Evolutionary conservation across 2,888 invertebrate genomes (phyloP), one percentile per base, ranked within the genome.

Genomic region (Acleris cristana): DNA sequence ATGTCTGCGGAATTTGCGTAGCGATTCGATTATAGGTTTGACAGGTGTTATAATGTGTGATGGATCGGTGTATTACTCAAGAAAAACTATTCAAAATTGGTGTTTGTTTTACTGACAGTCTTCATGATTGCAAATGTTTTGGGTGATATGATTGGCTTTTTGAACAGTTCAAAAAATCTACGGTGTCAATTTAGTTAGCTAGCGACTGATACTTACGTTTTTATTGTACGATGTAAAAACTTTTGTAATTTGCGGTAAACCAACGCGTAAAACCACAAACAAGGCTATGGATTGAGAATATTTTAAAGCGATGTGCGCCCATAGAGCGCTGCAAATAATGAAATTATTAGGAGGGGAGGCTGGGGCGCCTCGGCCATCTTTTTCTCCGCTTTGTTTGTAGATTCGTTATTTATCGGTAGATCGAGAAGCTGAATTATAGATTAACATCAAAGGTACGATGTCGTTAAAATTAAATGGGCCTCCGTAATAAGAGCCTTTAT

Each of bases 381-480:
- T 63, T 67, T 49, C 54, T 58, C 49, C 53, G 18, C 58, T 67
- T 58, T 67, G 67, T 67, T 63, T 58, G 62, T 48, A 57, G 56
- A 67, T 67, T 67, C 65, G 40, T 61, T 66, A 66, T 66, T 67
- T 67, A 67, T 67, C 67, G 67, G 67, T 58, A 58, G 63, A 67
- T 67, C 68, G 68, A 56, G 79, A 79, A 75, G 76, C 79, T 77
- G 78, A 76, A 82, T 79, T 83, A 83, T 83, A 87, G 87, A 89
- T 89, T 86, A 87, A 86, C 85, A 87, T 89, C 88, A 88, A 89
- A 89, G 84, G 82, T 74, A 80, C 78, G 82, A 79, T 76, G 79
- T 82, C 83, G 84, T 86, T 84, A 86, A 86, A 84, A 85, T 85
- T 86, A 84, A 85, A 86, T 82, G 80, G 80, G 61, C 55, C 44